Base-by-base conservation (phyloP, 2,113 vertebrate genomes). In the Symphodus melops region DNA sequence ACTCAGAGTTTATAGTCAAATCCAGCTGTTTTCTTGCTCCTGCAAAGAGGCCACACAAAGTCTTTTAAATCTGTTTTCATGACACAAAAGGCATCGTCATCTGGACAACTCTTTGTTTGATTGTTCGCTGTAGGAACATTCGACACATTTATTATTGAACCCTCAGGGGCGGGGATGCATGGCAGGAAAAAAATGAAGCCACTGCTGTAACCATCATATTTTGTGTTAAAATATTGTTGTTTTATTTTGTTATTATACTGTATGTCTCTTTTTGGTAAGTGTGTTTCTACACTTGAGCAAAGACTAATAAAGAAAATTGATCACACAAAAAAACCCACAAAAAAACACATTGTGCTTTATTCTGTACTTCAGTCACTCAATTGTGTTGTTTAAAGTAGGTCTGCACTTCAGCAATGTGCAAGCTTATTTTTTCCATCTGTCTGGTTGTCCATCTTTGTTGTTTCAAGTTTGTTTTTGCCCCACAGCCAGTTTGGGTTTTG, bases 401-500 rank as follows among this genome's bases (percentile, higher is more conserved):
- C 20, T 56, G 20, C 2, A 33, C 23, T 64, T 55, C 54, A 57
- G 62, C 64, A n/a, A 52, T 44, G 36, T 25, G 21, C 41, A 9
- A 56, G 69, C 55, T 70, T 72, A 62, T 82, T 77, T 82, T 65
- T 84, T 59, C 65, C 61, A 77, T 86, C 80, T 81, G 73, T 37
- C 71, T 77, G 64, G 5, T 71, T 77, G 78, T 79, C 81, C 68
- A 74, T 88, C 83, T 82, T 72, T 68, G 59, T 71, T 81, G 74
- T 86, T 84, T 77, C 56, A 75, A 77, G 75, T 85, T 70, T 77
- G 53, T 58, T 82, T 86, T 81, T 17, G 70, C 79, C 76, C 76
- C 57, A 76, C 46, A 84, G 88, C 73, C 73, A 81, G 19, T 70
- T 71, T 86, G 60, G 78, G 75, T 75, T 84, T 58, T 56, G 68